Base-by-base conservation (phyloP, 1,140 invertebrate species). In the Ceratina calcarata region DNA sequence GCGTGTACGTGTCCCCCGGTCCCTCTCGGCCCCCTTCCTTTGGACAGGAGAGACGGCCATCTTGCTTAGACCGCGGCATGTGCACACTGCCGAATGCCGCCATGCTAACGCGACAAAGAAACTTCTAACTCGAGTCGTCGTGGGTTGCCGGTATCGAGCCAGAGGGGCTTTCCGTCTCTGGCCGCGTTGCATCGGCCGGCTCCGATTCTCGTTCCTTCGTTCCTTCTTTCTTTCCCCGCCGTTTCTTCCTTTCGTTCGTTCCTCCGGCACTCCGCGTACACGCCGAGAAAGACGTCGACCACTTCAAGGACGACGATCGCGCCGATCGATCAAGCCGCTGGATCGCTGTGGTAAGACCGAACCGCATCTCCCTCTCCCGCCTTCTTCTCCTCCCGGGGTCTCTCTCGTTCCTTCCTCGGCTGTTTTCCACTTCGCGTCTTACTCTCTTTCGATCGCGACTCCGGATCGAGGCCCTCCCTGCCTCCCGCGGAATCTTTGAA, bases 241-340 rank as follows among this genome's bases (percentile, higher is more conserved):
- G 22, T 62, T 78, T 49, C 24, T 49, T 22, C 12, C 65, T 64
- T 72, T 64, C 65, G 16, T 58, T 55, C 37, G 55, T 18, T 60
- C 64, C 65, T 62, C 49, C n/a, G 67, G 15, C 65, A 58, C 70
- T 71, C 20, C 32, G 67, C 57, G 55, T 61, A 69, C 55, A 32
- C 1, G 57, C 75, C 66, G 81, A 86, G 82, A 85, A 83, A 88
- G 80, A 87, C 86, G 80, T 74, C 89, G 87, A 90, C 80, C 86
- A 89, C 86, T 88, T 88, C 89, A 91, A 91, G 90, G 90, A 90
- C 90, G 89, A 86, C 86, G 81, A 72, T 84, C 82, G 71, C 58
- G 71, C 67, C 77, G 82, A 84, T 84, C 83, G 83, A 84, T 84
- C 83, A 84, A 76, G 71, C 71, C 67, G 71, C 78, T 73, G 82